Conservation (phyloP, 2,113 vertebrate genomes). For the Tympanuchus pallidicinctus region DNA sequence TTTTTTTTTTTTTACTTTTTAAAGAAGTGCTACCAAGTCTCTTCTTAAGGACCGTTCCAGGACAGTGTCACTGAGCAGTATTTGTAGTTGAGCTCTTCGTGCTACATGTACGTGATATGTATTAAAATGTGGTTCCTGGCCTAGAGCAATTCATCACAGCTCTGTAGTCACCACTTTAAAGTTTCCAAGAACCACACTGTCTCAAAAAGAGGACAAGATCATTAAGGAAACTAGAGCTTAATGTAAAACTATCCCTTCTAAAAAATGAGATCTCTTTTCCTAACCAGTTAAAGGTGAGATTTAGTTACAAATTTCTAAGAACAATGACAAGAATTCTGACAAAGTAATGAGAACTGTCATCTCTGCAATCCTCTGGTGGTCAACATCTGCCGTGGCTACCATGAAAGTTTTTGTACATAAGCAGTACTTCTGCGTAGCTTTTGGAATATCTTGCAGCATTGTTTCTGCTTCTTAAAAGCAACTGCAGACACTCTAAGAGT, state of each 20-base stretch:
- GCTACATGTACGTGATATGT: background rate
- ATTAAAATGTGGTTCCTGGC: background rate
- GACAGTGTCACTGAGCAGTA: background rate
- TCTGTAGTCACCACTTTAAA: background rate
- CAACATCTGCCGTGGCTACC: background rate
- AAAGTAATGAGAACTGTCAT: background rate
- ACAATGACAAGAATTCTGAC: background rate
- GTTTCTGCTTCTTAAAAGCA: background rate
- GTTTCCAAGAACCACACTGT: background rate
- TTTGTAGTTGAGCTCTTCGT: background rate
- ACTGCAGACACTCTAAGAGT: background rate
- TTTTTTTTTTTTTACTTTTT: background rate
- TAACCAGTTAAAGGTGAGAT: background rate
- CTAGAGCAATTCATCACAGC: background rate
- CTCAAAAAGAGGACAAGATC: background rate
- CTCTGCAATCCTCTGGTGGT: background rate
- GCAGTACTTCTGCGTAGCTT: too few relatives aligned
- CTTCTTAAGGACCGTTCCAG: background rate
- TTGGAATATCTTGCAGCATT: background rate
- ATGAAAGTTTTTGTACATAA: background rate
- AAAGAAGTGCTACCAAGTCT: background rate
- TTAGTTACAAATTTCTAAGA: background rate
- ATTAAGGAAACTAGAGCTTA: background rate
- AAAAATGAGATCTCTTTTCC: background rate
- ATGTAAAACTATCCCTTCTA: background rate